Evolutionary conservation across 2,113 vertebrate species (phyloP).

Genomic region (Scytalopus superciliaris): DNA sequence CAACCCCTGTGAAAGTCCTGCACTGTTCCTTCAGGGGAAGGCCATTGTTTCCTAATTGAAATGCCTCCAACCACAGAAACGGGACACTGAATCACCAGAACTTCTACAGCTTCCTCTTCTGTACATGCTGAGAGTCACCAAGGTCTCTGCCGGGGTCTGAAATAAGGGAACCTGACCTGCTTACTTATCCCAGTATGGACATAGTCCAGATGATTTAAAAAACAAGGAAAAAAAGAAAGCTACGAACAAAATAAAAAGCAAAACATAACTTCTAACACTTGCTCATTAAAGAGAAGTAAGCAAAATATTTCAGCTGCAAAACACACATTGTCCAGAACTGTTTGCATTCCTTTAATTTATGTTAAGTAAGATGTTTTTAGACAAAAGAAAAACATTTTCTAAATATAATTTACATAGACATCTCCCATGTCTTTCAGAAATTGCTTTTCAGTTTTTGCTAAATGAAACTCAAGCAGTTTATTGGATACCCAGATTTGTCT

Average conservation of each 20-base stretch:
- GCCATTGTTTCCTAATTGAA: background rate
- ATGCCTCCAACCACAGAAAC: background rate
- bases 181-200: rapidly evolving
- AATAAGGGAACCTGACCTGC: background rate
- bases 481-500: background rate
- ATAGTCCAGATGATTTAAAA: background rate
- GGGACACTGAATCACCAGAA: background rate
- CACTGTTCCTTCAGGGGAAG: background rate
- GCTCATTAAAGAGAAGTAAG: background rate
- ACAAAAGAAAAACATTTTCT: background rate
- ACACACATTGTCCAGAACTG: background rate
- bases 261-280: background rate
- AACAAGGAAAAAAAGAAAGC: background rate
- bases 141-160: background rate
- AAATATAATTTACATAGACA: background rate
- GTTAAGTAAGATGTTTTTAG: background rate
- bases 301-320: background rate
- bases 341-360: background rate
- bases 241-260: background rate
- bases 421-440: background rate
- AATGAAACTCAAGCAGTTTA: background rate
- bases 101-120: background rate
- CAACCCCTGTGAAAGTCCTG: background rate
- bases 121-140: no score
- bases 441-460: background rate